Percentiles rank a stretch among this genome's conserved stretches.
Evolutionary conservation across 2,797 vertebrate species (phyloP).

Genomic region (Halcyon smyrnensis): DNA sequence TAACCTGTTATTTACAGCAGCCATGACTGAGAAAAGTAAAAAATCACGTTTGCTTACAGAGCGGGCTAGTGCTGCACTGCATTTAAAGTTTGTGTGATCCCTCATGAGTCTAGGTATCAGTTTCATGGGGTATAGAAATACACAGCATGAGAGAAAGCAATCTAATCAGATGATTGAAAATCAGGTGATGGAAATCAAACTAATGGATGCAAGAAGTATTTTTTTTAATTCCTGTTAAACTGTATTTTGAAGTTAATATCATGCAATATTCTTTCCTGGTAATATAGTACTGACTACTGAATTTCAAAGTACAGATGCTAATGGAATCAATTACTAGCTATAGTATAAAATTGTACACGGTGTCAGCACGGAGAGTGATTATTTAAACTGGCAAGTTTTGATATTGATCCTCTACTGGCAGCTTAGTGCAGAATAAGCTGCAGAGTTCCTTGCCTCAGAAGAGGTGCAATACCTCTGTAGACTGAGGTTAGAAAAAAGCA

Average conservation of each 20-base stretch:
- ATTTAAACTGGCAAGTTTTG: background rate
- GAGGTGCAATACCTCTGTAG: background rate
- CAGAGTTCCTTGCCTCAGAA: background rate
- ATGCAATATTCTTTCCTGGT: background rate
- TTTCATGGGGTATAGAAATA: background rate
- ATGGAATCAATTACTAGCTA: background rate
- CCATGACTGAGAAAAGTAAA: accelerated
- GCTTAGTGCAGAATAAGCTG: background rate
- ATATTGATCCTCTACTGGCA: background rate
- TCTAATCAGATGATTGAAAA: background rate
- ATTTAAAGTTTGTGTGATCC: background rate
- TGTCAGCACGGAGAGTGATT: background rate
- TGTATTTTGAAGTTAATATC: background rate
- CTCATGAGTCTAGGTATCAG: background rate
- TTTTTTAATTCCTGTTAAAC: background rate
- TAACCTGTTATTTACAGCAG: background rate
- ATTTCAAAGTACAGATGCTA: constrained; percentile 18
- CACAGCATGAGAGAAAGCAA: background rate
- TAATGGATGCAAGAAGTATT: background rate
- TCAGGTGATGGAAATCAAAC: background rate
- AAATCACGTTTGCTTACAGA: background rate
- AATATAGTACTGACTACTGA: background rate
- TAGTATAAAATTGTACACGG: background rate
- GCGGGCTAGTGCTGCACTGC: background rate
- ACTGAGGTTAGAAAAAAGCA: background rate